These are phyloP conservation scores for Pseudomugil gertrudae DNA, from an alignment of 2,797 vertebrate species.

Conservation along the genomic window DNA sequence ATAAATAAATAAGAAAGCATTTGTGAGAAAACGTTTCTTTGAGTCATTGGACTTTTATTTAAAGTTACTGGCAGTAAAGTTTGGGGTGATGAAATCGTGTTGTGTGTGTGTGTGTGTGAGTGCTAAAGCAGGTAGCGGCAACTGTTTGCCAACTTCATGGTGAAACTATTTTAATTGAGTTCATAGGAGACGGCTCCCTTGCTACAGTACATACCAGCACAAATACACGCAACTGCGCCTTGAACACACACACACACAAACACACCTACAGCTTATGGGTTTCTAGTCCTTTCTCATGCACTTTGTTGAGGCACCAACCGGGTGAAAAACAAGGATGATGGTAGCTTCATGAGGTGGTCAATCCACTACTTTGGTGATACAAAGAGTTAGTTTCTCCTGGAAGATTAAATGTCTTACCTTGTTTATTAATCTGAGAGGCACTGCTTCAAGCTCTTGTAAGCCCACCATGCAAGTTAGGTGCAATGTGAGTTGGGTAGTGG, in stretches of 20 bases:
- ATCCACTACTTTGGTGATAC: background rate
- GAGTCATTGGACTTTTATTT: background rate
- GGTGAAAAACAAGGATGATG: background rate
- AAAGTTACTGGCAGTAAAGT: background rate
- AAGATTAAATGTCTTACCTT: background rate
- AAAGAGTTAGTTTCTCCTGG: background rate
- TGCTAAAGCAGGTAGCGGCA: conserved; percentile 16
- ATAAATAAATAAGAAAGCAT: background rate
- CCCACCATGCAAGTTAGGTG: too few relatives aligned
- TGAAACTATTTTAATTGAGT: conserved; percentile 66
- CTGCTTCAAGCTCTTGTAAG: too few relatives aligned
- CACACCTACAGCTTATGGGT: conserved; percentile 10
- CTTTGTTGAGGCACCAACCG: background rate
- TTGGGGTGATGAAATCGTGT: background rate
- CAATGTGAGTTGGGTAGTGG: too few relatives aligned
- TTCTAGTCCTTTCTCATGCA: conserved; percentile 3
- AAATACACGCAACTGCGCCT: conserved; percentile 33
- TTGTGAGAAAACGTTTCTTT: background rate
- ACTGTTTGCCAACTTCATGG: conserved; percentile 37
- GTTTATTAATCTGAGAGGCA: background rate
- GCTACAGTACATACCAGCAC: conserved; percentile 40
- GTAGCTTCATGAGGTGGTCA: background rate
- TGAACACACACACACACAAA: conserved; percentile 33
- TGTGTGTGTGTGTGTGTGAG: background rate
- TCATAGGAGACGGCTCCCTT: conserved; percentile 45